These are phyloP conservation scores for Bufotes viridis DNA, from an alignment of 2,797 vertebrate genomes.

Conservation along the genomic window DNA sequence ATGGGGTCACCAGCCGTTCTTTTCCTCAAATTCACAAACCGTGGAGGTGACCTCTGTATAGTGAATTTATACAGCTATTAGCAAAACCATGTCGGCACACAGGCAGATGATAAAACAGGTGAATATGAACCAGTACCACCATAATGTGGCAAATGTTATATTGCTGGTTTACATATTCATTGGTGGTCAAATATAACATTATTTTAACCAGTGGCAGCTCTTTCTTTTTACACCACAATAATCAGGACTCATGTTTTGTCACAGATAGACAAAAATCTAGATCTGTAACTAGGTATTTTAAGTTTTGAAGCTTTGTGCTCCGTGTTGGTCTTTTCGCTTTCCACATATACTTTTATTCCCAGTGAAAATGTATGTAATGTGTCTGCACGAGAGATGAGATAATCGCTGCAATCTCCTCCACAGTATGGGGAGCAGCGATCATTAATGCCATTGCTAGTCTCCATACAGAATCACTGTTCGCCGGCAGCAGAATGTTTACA, in stretches of 20 bases:
- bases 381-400: no score
- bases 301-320: no score
- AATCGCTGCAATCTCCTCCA: no score
- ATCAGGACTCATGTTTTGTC: background rate
- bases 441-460: no score
- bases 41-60: slow-evolving; percentile 46
- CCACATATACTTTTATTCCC: background rate
- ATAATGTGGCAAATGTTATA: background rate
- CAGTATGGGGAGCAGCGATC: no score
- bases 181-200: no score
- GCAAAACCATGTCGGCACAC: background rate
- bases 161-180: background rate
- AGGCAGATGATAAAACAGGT: background rate
- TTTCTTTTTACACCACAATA: no score
- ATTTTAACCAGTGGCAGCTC: background rate
- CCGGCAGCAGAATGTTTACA: no score
- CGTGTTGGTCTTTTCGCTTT: no score
- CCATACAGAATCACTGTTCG: no score
- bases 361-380: no score
- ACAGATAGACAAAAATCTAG: background rate
- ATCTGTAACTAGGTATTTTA: background rate
- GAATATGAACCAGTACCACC: background rate
- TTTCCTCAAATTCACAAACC: slow-evolving; percentile 39
- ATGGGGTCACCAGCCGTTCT: slow-evolving; percentile 49
- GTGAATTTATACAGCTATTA: slow-evolving; percentile 49